Evolutionary conservation across 1,140 invertebrate genomes (phyloP), one percentile per base, ranked within the genome.

Genomic region (Dendrolimus kikuchii): DNA sequence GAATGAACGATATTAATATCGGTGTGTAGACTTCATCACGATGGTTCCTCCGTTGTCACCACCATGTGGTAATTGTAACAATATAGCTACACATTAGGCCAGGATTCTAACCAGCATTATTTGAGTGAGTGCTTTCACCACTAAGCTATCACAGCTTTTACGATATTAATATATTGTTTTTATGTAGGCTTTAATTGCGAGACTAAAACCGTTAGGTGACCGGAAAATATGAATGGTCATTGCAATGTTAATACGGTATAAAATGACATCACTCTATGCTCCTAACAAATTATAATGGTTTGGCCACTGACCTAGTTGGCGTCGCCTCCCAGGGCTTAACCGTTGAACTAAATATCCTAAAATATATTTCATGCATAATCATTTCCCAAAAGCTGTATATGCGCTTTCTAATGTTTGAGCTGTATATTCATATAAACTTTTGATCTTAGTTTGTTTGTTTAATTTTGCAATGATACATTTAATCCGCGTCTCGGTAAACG

Each of bases 251-350:
- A 57, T 45, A 62, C 57, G 46, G 23, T 51, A 55, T 42, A 56
- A 58, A 64, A 68, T 71, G 68, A 65, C 67, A 66, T 71, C 64
- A 70, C 47, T 55, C 47, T 8, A 46, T 54, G 47, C 50, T 55
- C 55, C 55, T 60, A 60, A 55, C 55, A 60, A 68, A 74, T 69
- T 64, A 66, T 68, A 63, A 50, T 53, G 56, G 60, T 59, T 67
- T 64, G 73, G 74, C 60, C 71, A 49, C 69, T 63, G 74, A 76
- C 74, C 68, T 55, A 72, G 57, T 68, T 66, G 45, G 39, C 51
- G 39, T 52, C 48, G 57, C 55, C 56, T 60, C 53, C 52, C 56
- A 51, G 43, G 47, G 51, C 48, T 51, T 55, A 52, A 45, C 39
- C 54, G 48, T 42, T 53, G 53, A 57, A 48, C 49, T 53, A 60